Conservation (phyloP, 2,888 invertebrate species). For the Didymodactylos carnosus region DNA sequence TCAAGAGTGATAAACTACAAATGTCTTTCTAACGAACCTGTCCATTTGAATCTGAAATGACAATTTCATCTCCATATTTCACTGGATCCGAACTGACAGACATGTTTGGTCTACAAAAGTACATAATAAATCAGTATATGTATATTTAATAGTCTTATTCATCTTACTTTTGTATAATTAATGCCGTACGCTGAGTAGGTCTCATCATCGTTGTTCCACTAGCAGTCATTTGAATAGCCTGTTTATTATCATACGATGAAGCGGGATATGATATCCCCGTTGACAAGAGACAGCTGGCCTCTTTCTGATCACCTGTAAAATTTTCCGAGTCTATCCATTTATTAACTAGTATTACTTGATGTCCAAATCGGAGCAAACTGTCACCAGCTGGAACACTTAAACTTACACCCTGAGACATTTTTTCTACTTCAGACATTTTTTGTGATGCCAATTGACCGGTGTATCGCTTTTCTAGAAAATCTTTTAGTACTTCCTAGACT, state of each 20-base stretch:
- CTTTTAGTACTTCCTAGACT: conserved; percentile 29
- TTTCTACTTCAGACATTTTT: conserved; percentile 16
- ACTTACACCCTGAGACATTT: neutral
- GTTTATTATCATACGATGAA: neutral
- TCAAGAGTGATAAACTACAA: neutral
- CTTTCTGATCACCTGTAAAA: neutral
- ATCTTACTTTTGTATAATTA: neutral
- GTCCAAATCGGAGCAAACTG: neutral
- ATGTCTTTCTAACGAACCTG: neutral
- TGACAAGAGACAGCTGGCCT: neutral
- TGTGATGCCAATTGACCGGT: conserved; percentile 28
- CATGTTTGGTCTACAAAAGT: neutral
- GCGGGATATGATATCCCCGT: neutral
- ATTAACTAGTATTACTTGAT: neutral
- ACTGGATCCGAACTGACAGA: neutral
- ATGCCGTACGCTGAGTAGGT: neutral
- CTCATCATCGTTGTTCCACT: neutral
- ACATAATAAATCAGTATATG: neutral
- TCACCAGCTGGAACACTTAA: neutral
- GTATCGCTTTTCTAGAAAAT: conserved; percentile 27
- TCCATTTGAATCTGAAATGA: neutral
- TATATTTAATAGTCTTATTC: neutral
- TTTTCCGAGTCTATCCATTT: neutral
- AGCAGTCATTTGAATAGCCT: neutral
- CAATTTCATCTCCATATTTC: neutral